Evolutionary conservation across 2,113 vertebrate genomes (phyloP).

Genomic region (Cryptotis parvus): DNA sequence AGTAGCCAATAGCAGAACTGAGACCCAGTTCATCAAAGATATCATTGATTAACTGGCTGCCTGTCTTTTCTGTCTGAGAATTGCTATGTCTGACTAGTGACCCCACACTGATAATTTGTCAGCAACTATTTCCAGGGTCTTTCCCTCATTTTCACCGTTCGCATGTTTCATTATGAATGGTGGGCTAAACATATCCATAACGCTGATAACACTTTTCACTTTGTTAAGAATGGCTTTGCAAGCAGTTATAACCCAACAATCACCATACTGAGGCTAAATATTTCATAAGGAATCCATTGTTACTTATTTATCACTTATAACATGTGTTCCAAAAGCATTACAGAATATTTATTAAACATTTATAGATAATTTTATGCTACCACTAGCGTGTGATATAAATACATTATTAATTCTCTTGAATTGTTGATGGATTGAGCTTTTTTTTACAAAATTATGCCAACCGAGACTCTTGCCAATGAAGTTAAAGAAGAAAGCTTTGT

Average conservation of each 20-base stretch:
- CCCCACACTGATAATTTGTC: conserved; percentile 77
- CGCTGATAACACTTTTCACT: conserved; percentile 86
- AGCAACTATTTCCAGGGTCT: conserved; percentile 79
- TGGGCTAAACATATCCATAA: conserved; percentile 82
- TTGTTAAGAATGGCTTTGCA: conserved; percentile 84
- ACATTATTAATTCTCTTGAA: conserved; percentile 88
- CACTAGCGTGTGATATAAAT: conserved; percentile 86
- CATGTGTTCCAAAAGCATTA: conserved; percentile 86
- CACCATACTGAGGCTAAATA: conserved; percentile 86
- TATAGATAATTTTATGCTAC: conserved; percentile 90
- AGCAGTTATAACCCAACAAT: conserved; percentile 86
- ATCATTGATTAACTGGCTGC: conserved; percentile 68
- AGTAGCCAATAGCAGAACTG: neutral
- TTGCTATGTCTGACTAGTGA: conserved; percentile 75
- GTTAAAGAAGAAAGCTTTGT: neutral
- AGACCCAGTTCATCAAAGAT: neutral
- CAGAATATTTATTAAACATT: conserved; percentile 91
- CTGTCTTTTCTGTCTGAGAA: conserved; percentile 68
- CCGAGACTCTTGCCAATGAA: conserved; percentile 67
- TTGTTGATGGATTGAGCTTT: conserved; percentile 79
- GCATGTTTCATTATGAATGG: conserved; percentile 84
- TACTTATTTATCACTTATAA: conserved; percentile 90
- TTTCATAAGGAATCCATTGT: conserved; percentile 87
- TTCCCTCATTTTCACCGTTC: conserved; percentile 79
- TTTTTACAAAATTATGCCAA: conserved; percentile 60